phyloP scores from a whole-genome alignment of 1,140 invertebrate species.

The Apis florea region DNA sequence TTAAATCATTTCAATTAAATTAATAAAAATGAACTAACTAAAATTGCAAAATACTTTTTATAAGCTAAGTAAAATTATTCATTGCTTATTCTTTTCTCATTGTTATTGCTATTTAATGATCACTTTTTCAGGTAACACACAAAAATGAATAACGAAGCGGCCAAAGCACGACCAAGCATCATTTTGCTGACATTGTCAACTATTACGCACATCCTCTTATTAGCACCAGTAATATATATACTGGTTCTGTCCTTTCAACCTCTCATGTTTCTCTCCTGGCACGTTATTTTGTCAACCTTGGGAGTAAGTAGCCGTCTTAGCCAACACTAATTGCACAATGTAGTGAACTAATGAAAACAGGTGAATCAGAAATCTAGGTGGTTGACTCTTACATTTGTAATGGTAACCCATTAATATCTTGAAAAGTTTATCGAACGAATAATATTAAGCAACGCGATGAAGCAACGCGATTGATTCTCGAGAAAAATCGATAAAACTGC shows the following conservation, averaged over 20 bases:
- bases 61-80: no score
- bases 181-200: slow-evolving; percentile 63
- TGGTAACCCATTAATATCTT: background rate
- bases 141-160: slow-evolving; percentile 68
- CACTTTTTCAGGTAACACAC: slow-evolving; percentile 7
- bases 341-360: background rate
- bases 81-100: background rate
- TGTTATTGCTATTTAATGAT: background rate
- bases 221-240: slow-evolving; percentile 75
- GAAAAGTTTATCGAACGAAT: background rate
- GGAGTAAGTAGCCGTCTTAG: slow-evolving; percentile 70
- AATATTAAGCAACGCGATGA: background rate
- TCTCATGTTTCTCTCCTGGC: slow-evolving; percentile 74
- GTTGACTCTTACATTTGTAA: background rate
- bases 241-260: slow-evolving; percentile 62
- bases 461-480: background rate
- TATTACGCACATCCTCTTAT: slow-evolving; percentile 71
- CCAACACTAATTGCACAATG: slow-evolving; percentile 11
- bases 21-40: no score
- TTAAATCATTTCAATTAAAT: no score
- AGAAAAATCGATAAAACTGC: background rate
- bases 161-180: slow-evolving; percentile 62
- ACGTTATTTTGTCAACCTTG: slow-evolving; percentile 75
- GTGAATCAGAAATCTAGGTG: slow-evolving; percentile 5
- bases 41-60: no score